Evolutionary conservation across 2,113 vertebrate genomes (phyloP), one percentile per base, ranked within the genome.

Genomic region (Labeo catla): DNA sequence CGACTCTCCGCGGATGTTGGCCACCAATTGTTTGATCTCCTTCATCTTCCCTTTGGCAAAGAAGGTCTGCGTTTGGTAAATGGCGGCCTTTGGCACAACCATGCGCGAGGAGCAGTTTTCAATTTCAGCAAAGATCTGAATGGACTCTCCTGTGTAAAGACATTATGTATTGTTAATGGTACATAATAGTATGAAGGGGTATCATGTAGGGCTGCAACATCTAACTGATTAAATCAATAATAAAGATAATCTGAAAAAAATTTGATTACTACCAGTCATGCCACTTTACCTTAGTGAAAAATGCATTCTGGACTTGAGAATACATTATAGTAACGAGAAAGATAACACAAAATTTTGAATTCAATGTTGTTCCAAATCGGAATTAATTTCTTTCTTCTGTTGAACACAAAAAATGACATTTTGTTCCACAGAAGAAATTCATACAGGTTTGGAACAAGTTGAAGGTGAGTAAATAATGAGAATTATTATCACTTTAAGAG

Each of bases 21-120:
- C 97, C 92, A 99, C 96, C 84, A 99, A 95, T 89, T 99, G 98
- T 89, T 96, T 99, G 52, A 99, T 97, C 94, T 98, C 98, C 97
- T 99, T 99, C 96, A 98, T 97, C 95, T 99, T 99, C 92, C 98
- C 98, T 97, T 99, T 99, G 95, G 98, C 98, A 92, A 97, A 99
- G 87, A 99, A 99, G 93, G 97, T 98, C 95, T 99, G 98, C 0
- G 98, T 99, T 96, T 99, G 98, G 96, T 99, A 99, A 95, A 99
- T 97, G 95, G 98, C 93, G 87, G 98, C 98, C 95, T 99, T 99
- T 94, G 98, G 98, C 95, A 99, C 98, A 83, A 99, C 97, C 96
- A 98, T 93, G 88, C 98, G 96, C 89, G 98, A 99, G 78, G 98
- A 99, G 94, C 98, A 99, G 86, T 99, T 99, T 93, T 99, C 98